These are phyloP conservation scores for Drosophila insularis DNA, from an alignment of 1,140 invertebrate species.

Conservation along the genomic window DNA sequence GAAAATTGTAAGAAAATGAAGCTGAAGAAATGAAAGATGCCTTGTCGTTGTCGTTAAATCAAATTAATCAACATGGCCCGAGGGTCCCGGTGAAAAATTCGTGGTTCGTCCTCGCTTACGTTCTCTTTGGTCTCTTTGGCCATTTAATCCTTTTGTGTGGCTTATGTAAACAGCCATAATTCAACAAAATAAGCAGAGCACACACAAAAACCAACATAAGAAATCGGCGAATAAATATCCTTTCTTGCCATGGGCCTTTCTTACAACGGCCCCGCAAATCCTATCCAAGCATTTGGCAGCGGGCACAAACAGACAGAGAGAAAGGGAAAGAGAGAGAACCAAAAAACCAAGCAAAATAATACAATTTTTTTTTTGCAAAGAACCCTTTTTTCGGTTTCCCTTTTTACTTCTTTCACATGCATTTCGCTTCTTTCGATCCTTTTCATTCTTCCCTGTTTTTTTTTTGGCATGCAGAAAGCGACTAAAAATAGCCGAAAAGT, in stretches of 20 bases:
- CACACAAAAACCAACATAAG: constrained; percentile 21
- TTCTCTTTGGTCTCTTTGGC: constrained; percentile 1
- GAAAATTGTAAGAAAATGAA: constrained; percentile 34
- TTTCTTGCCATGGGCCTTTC: constrained; percentile 15
- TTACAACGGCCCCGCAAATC: neutral
- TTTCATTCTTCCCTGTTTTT: neutral
- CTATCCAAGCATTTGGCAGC: neutral
- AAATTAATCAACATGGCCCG: constrained; percentile 65
- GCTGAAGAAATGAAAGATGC: constrained; percentile 32
- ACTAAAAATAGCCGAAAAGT: constrained; percentile 71
- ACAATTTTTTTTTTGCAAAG: constrained; percentile 17
- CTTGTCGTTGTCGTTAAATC: constrained; percentile 49
- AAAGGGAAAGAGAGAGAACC: constrained; percentile 2
- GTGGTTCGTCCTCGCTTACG: neutral
- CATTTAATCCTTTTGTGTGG: constrained; percentile 77
- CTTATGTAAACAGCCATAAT: constrained; percentile 73
- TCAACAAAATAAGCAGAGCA: constrained; percentile 66
- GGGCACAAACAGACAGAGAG: neutral
- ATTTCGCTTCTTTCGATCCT: neutral
- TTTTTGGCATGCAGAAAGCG: constrained; percentile 13
- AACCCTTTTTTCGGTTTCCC: neutral
- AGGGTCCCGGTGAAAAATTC: constrained; percentile 2
- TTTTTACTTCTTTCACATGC: neutral
- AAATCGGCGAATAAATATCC: constrained; percentile 28
- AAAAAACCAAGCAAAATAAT: constrained; percentile 45